Evolutionary conservation across 2,888 invertebrate genomes (phyloP), one percentile per base, ranked within the genome.

Genomic region (Agonopterix alstromeriana): DNA sequence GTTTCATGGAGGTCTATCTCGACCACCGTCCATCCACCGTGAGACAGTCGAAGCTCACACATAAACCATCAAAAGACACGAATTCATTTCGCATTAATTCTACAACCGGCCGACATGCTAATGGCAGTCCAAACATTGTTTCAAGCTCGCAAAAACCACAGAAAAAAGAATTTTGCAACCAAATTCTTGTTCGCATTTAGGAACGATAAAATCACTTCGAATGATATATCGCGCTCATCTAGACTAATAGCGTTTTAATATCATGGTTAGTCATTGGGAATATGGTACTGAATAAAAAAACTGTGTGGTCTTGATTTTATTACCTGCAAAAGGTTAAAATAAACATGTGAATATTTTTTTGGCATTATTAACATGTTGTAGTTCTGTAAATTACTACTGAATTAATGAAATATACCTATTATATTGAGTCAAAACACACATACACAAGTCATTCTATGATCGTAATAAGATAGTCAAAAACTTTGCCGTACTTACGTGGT

Each of bases 241-340:
- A 74, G 72, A 76, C 83, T 88, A 88, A 88, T 87, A 84, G 84
- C 82, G 61, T 84, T 88, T 85, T 87, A 88, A 88, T 87, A 80
- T 76, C 76, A 61, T 55, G 71, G 70, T 85, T 80, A 84, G 78
- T 84, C 82, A 85, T 78, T 67, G 57, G 58, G 59, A 57, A 60
- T 55, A 58, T 55, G 53, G 45, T 51, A 49, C 45, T 46, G 54
- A 50, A 65, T 63, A 70, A 73, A 73, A 52, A 69, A 67, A 64
- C 57, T 60, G 61, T 61, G 59, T 56, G 45, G 43, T 51, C 36
- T 48, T 52, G 43, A 50, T 48, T 36, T 45, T 27, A 17, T 17
- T 17, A 27, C 27, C 27, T 27, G 27, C 27, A 27, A 27, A 27
- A 27, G 27, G 27, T 27, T 27, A 27, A 27, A 27, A 27, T 27